Evolutionary conservation across 2,888 invertebrate species (phyloP), one percentile per base, ranked within the genome.

Genomic region (Podotricha telesiphe): DNA sequence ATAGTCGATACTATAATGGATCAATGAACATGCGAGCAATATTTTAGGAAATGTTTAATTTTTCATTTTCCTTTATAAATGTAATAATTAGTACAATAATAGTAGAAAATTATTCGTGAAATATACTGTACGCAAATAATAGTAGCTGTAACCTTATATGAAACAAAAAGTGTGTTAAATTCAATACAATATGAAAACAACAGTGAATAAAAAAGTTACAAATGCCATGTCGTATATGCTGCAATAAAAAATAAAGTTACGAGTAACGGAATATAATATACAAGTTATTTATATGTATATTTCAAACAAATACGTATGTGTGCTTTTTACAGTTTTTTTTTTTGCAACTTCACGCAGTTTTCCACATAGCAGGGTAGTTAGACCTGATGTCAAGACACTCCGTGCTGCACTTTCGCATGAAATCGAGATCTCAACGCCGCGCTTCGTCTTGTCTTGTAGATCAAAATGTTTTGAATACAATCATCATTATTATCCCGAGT

Each of bases 161-260:
- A 56, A 56, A 56, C 56, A 37, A 56, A 34, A 56, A 56, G 11
- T 37, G 6, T 37, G 13, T 37, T 56, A 37, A 56, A 58, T 58
- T 40, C 15, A 40, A 58, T 11, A 58, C 56, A 58, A 50, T 58
- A 20, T 15, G 15, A 8, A 40, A 40, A 56, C 40, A 58, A 58
- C 40, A 20, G 40, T 3, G 15, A 56, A 37, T 37, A 19, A 56
- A 37, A 56, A 53, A 37, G 56, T 19, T 19, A 6, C 11, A 40
- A 55, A 17, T 37, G 56, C 48, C 17, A 37, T 37, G 37, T 37
- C 17, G 13, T 37, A 17, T 0, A 56, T 6, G 19, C 56, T 56
- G 13, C 56, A 56, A 56, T 56, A 37, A 56, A 56, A 37, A 56
- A 28, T 28, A 28, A 37, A 19, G 34, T n/a, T 37, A 56, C 19